Evolutionary conservation across 1,140 invertebrate species (phyloP), one percentile per base, ranked within the genome.

Genomic region (Copidosoma floridanum): DNA sequence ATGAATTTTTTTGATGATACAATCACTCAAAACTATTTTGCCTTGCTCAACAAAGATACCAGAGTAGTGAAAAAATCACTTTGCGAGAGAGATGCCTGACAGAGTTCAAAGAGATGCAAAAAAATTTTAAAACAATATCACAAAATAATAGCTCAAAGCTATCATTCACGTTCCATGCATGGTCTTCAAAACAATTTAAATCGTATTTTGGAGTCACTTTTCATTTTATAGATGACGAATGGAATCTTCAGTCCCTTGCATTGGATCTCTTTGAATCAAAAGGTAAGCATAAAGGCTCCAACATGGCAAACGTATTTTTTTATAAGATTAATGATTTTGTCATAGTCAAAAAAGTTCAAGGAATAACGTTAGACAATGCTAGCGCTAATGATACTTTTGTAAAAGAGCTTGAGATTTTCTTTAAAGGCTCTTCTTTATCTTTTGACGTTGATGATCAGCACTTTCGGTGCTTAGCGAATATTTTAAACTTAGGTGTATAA

Each of bases 131-230:
- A 63, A 47, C 63, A 66, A 57, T 55, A 65, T 65, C 64, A 58
- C 51, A 68, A 66, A 61, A 70, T 65, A 64, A 61, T 46, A 60
- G 60, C 61, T 75, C 66, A 46, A 73, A 72, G 66, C 68, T 73
- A 40, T 71, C 69, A 72, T 74, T 67, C 71, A n/a, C 72, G 32
- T 67, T 73, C 61, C 70, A 75, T 71, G 70, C 66, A 48, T 75
- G 68, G 70, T 71, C 69, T 50, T 71, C 67, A 38, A 64, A 67
- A 55, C 63, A 32, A 3, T 12, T 12, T 8, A 20, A 3, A 4
- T 35, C 47, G 2, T 35, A 50, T 24, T 50, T 35, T 21, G 47
- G 27, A 5, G 20, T 50, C 2, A 50, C 29, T 6, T 20, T 50
- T 10, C 27, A 50, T 50, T 75, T 65, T 65, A 71, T 75, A 54